phyloP scores from a whole-genome alignment of 2,888 invertebrate genomes.

The Spicauda simplicius region DNA sequence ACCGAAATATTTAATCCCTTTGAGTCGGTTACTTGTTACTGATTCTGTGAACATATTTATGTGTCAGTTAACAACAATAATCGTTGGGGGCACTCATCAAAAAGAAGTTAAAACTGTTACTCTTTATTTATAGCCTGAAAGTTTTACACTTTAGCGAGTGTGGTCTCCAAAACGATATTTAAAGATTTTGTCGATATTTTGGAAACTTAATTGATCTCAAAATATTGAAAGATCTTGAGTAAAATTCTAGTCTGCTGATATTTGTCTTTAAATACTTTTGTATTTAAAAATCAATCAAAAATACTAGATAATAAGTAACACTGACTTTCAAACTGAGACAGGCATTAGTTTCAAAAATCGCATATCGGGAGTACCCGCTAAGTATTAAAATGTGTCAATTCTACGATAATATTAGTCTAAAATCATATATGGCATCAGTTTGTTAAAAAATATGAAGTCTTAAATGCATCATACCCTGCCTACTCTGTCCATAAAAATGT shows the following conservation, averaged over 20 bases:
- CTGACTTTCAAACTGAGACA: background rate
- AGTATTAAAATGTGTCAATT: no score
- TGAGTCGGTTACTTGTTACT: slow-evolving; percentile 52
- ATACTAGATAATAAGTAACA: no score
- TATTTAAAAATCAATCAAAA: no score
- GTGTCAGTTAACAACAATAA: slow-evolving; percentile 74
- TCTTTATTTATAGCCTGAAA: slow-evolving; percentile 51
- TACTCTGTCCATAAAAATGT: slow-evolving; percentile 29
- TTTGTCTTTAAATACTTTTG: no score
- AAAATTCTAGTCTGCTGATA: no score
- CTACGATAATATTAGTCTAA: no score
- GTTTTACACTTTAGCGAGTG: slow-evolving; percentile 34
- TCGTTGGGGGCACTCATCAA: slow-evolving; percentile 64
- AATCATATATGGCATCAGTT: no score
- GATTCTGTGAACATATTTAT: slow-evolving; percentile 72
- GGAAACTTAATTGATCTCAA: no score
- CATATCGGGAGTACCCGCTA: no score
- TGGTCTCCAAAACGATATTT: slow-evolving; percentile 32
- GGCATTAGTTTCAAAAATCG: no score
- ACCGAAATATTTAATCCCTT: slow-evolving; percentile 65
- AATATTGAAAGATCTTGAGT: background rate
- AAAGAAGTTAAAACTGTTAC: slow-evolving; percentile 65
- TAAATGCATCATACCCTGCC: background rate
- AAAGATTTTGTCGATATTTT: background rate
- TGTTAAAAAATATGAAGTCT: background rate